Evolutionary conservation across 2,113 vertebrate species (phyloP).

Genomic region (Channa argus): DNA sequence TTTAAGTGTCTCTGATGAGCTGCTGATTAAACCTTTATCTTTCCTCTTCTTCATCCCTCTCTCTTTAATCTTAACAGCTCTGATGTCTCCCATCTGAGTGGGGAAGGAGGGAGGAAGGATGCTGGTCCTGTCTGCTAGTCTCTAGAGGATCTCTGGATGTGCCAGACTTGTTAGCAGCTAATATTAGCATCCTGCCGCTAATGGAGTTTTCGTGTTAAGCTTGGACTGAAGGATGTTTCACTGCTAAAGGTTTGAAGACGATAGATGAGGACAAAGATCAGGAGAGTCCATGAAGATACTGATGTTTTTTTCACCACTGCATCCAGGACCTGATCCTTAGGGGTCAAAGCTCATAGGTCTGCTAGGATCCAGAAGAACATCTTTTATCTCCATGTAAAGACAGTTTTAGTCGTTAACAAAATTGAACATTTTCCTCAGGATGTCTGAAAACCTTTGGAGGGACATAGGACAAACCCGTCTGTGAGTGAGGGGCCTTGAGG

Average conservation of each 20-base stretch:
- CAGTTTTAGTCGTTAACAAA: too few species aligned
- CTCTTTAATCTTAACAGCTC: conserved; percentile 6
- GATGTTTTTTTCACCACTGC: not conserved
- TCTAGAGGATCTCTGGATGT: conserved; percentile 1
- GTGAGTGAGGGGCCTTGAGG: too few species aligned
- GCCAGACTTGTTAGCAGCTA: not conserved
- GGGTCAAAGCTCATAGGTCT: too few species aligned
- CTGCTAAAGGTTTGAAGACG: conserved; percentile 6
- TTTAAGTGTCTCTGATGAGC: conserved; percentile 15
- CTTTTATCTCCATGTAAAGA: too few species aligned
- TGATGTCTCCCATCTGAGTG: not conserved
- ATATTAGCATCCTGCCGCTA: conserved; percentile 18
- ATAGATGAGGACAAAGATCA: too few species aligned
- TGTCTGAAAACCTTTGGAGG: too few species aligned
- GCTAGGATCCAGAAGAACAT: too few species aligned
- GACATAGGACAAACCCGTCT: too few species aligned
- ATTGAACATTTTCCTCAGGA: too few species aligned
- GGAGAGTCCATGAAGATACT: not conserved
- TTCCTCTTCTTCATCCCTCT: not conserved
- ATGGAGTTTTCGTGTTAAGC: conserved; percentile 33
- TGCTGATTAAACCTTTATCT: conserved; percentile 8
- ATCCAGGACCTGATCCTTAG: too few species aligned
- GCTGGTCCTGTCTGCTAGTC: not conserved
- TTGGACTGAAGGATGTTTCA: too few species aligned
- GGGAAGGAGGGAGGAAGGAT: not conserved